Percentiles rank a stretch among this genome's conserved stretches.
Conservation (phyloP, 2,113 vertebrate species). For the Chionomys nivalis region DNA sequence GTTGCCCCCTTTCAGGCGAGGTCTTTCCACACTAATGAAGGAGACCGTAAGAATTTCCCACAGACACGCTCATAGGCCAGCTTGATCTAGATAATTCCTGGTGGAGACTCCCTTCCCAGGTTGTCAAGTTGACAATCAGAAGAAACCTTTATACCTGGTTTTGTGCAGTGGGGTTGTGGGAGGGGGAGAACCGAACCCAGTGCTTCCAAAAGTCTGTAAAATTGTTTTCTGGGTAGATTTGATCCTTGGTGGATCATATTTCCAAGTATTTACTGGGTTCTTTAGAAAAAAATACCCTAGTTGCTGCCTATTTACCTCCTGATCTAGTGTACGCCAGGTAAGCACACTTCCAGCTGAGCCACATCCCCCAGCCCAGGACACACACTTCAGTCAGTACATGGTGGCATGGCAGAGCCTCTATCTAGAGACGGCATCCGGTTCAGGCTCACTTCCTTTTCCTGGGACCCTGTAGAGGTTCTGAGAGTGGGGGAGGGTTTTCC, state of each 20-base stretch:
- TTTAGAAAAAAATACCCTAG: not conserved
- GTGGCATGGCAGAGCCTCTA: not conserved
- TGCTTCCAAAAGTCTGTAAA: not conserved
- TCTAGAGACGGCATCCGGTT: fast-evolving
- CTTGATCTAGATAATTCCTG: not conserved
- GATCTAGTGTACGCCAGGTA: not conserved
- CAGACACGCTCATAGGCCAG: not conserved
- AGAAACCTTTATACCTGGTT: not conserved
- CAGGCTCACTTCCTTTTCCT: not conserved
- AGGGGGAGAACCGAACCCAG: too few relatives aligned
- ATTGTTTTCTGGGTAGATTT: not conserved
- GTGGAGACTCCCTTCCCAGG: not conserved
- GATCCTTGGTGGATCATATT: not conserved
- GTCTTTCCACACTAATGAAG: not conserved
- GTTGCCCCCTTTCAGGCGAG: too few relatives aligned
- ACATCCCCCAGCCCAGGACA: not conserved
- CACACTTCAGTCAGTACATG: not conserved
- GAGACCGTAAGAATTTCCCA: too few relatives aligned
- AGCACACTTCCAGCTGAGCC: not conserved
- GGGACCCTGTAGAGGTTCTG: not conserved
- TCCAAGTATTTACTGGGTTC: not conserved
- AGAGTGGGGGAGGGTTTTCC: not conserved
- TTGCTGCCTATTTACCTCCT: not conserved
- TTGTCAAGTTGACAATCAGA: not conserved
- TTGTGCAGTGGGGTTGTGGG: not conserved